Evolutionary conservation across 2,113 vertebrate species (phyloP).

Genomic region (Corapipo altera): DNA sequence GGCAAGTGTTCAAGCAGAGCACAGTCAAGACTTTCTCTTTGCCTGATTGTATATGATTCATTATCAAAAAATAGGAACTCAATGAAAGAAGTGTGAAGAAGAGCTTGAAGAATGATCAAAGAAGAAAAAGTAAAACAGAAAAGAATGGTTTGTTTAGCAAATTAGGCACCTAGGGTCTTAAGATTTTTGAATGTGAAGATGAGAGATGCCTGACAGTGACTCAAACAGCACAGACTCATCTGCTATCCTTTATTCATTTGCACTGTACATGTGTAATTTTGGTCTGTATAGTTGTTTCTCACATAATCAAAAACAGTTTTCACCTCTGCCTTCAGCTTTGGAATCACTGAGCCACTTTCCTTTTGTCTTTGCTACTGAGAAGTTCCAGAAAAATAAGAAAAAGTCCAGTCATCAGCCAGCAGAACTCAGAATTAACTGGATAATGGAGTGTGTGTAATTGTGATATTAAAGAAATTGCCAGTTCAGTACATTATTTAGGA

Average conservation of each 20-base stretch:
- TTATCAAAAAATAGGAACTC: background rate
- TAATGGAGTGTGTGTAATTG: background rate
- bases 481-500: background rate
- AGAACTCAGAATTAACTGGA: too few relatives aligned
- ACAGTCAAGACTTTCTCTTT: background rate
- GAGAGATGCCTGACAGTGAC: background rate
- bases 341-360: background rate
- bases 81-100: background rate
- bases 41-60: background rate
- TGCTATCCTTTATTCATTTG: background rate
- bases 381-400: background rate
- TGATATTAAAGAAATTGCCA: background rate
- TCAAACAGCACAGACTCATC: background rate
- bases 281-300: background rate
- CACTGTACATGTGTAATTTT: background rate
- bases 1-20: background rate
- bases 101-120: background rate
- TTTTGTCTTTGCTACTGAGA: background rate
- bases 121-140: background rate
- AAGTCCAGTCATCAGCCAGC: too few relatives aligned
- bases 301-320: background rate
- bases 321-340: background rate
- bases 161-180: background rate
- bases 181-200: background rate
- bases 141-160: background rate